Percentiles rank a stretch among this genome's conserved stretches.
Conservation (phyloP, 2,888 invertebrate species). For the Drosophila robusta region DNA sequence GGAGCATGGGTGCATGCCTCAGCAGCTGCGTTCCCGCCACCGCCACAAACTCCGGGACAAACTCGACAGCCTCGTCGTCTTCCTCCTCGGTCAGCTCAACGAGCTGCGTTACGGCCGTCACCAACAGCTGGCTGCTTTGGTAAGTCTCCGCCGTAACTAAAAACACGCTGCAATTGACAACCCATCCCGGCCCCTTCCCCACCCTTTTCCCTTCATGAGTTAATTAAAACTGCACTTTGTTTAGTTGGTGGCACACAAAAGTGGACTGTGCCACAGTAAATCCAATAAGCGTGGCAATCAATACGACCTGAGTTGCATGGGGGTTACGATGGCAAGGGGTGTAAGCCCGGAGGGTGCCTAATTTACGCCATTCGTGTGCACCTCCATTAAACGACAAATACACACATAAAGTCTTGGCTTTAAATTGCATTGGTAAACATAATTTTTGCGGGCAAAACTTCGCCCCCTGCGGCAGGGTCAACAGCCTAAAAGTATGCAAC, state of each 20-base stretch:
- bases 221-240: conserved; percentile 73
- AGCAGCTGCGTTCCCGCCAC: conserved; percentile 66
- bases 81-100: conserved; percentile 53
- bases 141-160: conserved; percentile 36
- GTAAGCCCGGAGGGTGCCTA: conserved; percentile 9
- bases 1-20: conserved; percentile 73
- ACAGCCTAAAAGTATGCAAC: conserved; percentile 79
- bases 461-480: conserved; percentile 61
- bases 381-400: conserved; percentile 29
- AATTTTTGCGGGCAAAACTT: conserved; percentile 24
- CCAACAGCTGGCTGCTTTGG: conserved; percentile 64
- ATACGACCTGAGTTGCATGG: conserved; percentile 40
- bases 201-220: conserved; percentile 7
- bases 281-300: conserved; percentile 72
- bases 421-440: conserved; percentile 59
- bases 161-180: no score
- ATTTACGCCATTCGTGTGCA: conserved; percentile 46
- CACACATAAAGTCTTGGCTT: conserved; percentile 16
- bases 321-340: conserved; percentile 1
- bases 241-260: conserved; percentile 54
- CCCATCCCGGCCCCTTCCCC: neutral
- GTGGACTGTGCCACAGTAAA: conserved; percentile 52
- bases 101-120: conserved; percentile 40
- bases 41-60: conserved; percentile 36
- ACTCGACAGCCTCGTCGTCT: conserved; percentile 57